A percentile compares a stretch with the other conserved stretches of the same genome.
phyloP scores from a whole-genome alignment of 2,797 vertebrate species.

The Acrossocheilus wenchowensis region DNA sequence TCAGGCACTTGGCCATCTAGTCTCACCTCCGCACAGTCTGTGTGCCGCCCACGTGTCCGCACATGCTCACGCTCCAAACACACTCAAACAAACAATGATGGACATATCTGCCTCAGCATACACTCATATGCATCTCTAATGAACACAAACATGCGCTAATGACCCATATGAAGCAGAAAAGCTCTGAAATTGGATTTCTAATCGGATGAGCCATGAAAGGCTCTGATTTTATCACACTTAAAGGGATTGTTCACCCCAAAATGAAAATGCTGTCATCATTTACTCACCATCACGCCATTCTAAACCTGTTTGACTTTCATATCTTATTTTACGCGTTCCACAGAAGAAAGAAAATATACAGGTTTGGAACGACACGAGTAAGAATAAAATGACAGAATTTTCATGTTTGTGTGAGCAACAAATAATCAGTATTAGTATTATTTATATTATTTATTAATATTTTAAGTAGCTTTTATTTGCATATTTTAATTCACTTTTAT shows the following conservation, averaged over 20 bases:
- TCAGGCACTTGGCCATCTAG: constrained; percentile 1
- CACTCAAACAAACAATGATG: constrained; percentile 1
- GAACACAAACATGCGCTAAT: constrained; percentile 2
- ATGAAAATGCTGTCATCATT: background rate
- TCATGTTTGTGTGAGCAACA: background rate
- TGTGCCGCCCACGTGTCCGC: constrained; percentile 30
- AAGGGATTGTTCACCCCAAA: background rate
- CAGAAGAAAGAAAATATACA: background rate
- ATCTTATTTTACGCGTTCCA: background rate
- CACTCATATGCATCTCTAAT: background rate
- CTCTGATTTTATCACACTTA: background rate
- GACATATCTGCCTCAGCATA: constrained; percentile 1
- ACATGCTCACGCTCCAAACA: constrained; percentile 18
- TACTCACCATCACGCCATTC: background rate
- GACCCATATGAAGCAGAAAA: background rate
- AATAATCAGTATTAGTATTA: background rate
- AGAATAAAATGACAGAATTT: background rate
- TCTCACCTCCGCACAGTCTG: constrained; percentile 40
- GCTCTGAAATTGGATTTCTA: background rate
- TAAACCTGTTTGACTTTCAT: background rate
- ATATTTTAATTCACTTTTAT: background rate
- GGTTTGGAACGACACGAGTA: background rate
- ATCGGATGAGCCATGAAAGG: background rate
- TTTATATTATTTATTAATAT: too few relatives aligned
- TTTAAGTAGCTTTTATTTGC: background rate